Evolutionary conservation across 2,113 vertebrate species (phyloP), one percentile per base, ranked within the genome.

Genomic region (Datnioides undecimradiatus): DNA sequence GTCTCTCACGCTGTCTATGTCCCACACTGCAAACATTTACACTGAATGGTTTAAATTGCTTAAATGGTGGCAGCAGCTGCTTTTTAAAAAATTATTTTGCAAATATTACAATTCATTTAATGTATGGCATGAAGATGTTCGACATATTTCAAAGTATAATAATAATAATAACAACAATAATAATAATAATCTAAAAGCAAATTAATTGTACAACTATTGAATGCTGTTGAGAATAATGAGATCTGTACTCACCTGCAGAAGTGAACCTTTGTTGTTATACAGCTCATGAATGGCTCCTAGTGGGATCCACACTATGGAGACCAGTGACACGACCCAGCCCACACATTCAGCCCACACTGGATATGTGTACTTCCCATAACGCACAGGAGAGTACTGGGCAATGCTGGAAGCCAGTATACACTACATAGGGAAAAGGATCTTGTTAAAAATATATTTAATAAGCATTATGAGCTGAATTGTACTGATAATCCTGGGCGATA

Each of bases 271-370:
- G 48, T 68, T 88, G 29, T 48, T 85, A 41, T 25, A 92, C 33
- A 95, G 55, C 80, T 95, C 94, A 14, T 95, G 95, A 51, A 92
- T 59, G 7, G 94, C 94, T 72, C 93, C 93, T 17, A 95, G 73
- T 8, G 94, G 95, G 41, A 95, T 94, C 94, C 95, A 95, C 45
- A 95, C 80, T 1, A 95, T 85, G 21, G 94, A 95, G 69, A 92
- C 46, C 48, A 95, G 74, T 23, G 94, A 93, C 51, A 95, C 31
- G 3, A 82, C 49, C 94, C 93, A 95, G 66, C 95, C 94, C n/a
- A 94, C 41, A 36, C 45, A 84, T 46, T 95, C 91, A 21, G 94
- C 94, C 95, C 95, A 95, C 10, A 71, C 11, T 8, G 94, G 94
- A 51, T 94, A 95, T 1, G 13, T 64, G 76, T 95, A 95, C 16